Base-by-base conservation (phyloP, 2,113 vertebrate species). In the Marmota monax region DNA sequence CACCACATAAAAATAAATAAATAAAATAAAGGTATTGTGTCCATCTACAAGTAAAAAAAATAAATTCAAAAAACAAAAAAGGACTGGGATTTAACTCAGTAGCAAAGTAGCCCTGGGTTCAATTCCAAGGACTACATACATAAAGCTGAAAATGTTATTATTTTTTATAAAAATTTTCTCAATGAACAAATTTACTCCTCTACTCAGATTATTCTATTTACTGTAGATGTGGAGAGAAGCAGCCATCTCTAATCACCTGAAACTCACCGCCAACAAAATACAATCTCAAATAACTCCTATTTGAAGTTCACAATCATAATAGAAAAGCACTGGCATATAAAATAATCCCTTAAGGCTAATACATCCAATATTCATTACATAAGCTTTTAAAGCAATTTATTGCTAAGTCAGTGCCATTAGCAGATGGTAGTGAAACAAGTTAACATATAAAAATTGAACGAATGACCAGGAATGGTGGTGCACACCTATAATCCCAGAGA, bases 371-470 rank as follows among this genome's bases (percentile, higher is more conserved):
- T 42, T 63, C 48, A 78, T 76, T 74, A 63, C 39, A 76, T 76
- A 76, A 88, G 14, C 84, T 94, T 88, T 85, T 80, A 80, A 82
- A 94, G 34, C n/a, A 61, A 88, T 23, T 51, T 74, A 90, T 2
- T 84, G 56, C 70, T 84, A 92, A 96, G 29, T 90, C n/a, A 79
- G 88, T 45, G n/a, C 48, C 53, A 93, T 61, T 72, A 91, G 51
- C 23, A 76, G 39, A 84, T 32, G 39, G 74, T 0, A 84, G 56
- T 34, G 88, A 96, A 90, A 37, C 42, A 93, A 69, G 29, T 88
- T 20, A 84, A 70, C 85, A 83, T 84, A 76, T 58, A 78, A 87
- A 91, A 94, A 84, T 1, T 58, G 29, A 92, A 18, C 69, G 29
- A 42, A 76, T n/a, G 23, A 63, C 23, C 22, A 63, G 61, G 61